phyloP scores from a whole-genome alignment of 2,797 vertebrate genomes.

The Erethizon dorsatum region DNA sequence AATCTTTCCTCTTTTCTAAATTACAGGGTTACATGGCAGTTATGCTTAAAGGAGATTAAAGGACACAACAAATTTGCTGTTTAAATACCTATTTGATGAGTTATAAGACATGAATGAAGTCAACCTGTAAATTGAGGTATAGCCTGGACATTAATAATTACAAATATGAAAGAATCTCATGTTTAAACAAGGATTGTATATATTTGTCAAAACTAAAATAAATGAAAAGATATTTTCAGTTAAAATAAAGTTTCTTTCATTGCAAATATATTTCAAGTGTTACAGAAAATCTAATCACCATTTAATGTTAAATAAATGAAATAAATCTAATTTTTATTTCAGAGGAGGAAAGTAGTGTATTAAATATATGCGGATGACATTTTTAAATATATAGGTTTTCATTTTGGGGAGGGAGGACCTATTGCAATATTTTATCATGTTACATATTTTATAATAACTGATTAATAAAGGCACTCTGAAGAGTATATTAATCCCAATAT shows the following conservation, averaged over 20 bases:
- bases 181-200: neutral
- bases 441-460: conserved; percentile 19
- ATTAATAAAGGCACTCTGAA: conserved; percentile 61
- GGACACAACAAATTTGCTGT: neutral
- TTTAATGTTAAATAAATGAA: conserved; percentile 62
- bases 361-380: conserved; percentile 30
- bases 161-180: neutral
- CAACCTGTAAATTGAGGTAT: neutral
- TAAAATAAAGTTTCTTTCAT: neutral
- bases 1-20: conserved; percentile 30
- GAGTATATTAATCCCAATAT: conserved; percentile 63
- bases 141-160: neutral
- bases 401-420: neutral
- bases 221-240: conserved; percentile 15
- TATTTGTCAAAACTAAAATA: conserved; percentile 37
- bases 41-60: conserved; percentile 37
- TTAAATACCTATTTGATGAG: conserved; percentile 38
- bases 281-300: conserved; percentile 34
- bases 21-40: neutral
- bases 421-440: conserved; percentile 42
- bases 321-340: conserved; percentile 55
- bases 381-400: conserved; percentile 70
- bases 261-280: conserved; percentile 13
- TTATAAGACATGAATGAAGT: neutral
- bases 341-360: neutral